phyloP scores from a whole-genome alignment of 2,888 invertebrate genomes.

The Argyresthia albistria region DNA sequence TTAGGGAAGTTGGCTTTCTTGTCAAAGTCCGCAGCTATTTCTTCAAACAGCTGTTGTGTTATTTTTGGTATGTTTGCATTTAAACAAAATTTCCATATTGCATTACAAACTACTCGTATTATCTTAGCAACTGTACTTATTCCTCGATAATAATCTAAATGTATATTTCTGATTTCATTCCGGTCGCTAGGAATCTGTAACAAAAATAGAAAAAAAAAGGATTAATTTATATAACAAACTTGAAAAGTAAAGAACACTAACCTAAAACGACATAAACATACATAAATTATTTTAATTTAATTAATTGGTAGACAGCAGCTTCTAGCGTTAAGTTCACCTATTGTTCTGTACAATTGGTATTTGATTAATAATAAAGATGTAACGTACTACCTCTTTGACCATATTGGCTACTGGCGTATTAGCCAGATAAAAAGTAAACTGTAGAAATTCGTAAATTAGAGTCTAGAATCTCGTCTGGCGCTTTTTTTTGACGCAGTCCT shows the following conservation, averaged over 20 bases:
- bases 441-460: too few species aligned
- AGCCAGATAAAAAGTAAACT: too few species aligned
- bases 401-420: too few species aligned
- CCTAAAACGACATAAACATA: slow-evolving; percentile 11
- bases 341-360: slow-evolving; percentile 12
- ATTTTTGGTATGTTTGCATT: neutral
- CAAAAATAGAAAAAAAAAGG: neutral
- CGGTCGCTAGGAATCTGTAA: slow-evolving; percentile 9
- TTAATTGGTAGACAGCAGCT: slow-evolving; percentile 11
- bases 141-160: slow-evolving; percentile 4
- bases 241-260: slow-evolving; percentile 12
- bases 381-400: too few species aligned
- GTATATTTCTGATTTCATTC: neutral
- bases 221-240: slow-evolving; percentile 14
- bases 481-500: too few species aligned
- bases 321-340: neutral
- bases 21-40: slow-evolving; percentile 2
- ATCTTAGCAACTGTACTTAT: slow-evolving; percentile 14
- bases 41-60: slow-evolving; percentile 2
- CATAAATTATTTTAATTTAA: slow-evolving; percentile 13
- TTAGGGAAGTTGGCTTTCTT: slow-evolving; percentile 4
- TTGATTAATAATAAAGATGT: slow-evolving; percentile 12
- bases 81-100: slow-evolving; percentile 2
- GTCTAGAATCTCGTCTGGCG: too few species aligned
- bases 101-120: slow-evolving; percentile 4